A percentile compares a stretch with the other conserved stretches of the same genome.
Conservation (phyloP, 2,797 vertebrate species). For the Pterois miles region DNA sequence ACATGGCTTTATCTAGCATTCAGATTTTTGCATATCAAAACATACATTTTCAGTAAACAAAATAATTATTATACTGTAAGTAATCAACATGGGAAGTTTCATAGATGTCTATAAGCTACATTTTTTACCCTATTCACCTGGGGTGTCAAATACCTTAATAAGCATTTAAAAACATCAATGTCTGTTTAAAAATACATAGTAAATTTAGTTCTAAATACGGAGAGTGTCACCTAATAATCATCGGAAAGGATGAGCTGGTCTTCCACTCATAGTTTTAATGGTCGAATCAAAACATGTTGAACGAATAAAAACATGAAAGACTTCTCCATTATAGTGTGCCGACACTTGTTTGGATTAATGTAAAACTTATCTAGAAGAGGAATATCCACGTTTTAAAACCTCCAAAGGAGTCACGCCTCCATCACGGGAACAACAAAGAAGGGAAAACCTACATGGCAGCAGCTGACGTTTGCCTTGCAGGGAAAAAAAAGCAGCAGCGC, state of each 20-base stretch:
- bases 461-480: conserved; percentile 45
- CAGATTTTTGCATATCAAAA: too few species aligned
- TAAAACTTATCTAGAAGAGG: background rate
- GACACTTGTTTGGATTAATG: background rate
- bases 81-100: too few species aligned
- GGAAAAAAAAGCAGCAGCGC: conserved; percentile 20
- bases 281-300: background rate
- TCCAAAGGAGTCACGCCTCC: conserved; percentile 4
- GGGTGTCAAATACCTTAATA: background rate
- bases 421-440: background rate
- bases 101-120: too few species aligned
- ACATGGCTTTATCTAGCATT: too few species aligned
- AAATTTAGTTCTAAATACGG: background rate
- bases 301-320: background rate
- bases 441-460: conserved; percentile 30
- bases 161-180: background rate
- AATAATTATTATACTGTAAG: too few species aligned
- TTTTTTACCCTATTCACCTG: background rate
- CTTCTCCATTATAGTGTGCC: background rate
- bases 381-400: background rate
- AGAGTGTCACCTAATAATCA: background rate
- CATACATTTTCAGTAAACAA: too few species aligned
- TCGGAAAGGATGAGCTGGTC: background rate
- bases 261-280: background rate
- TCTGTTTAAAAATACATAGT: background rate